Conservation (phyloP, 2,888 invertebrate species). For the Tachina lurida region DNA sequence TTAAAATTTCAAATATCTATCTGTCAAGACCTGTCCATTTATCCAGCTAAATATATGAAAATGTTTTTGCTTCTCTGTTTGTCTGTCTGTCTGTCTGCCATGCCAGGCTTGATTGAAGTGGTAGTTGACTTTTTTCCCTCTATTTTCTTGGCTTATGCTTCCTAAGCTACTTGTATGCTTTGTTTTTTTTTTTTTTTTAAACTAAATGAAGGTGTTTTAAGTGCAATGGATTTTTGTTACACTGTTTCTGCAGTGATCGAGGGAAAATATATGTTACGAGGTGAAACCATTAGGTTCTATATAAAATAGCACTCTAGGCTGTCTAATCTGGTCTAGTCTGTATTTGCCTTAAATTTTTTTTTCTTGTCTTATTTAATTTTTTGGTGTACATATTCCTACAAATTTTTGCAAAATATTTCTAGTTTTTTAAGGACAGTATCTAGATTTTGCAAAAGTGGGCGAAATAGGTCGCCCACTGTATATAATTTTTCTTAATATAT, state of each 20-base stretch:
- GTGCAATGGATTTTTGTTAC: slow-evolving; percentile 53
- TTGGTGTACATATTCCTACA: too few relatives aligned
- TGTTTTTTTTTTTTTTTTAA: slow-evolving; percentile 32
- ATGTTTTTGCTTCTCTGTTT: slow-evolving; percentile 15
- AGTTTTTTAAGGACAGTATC: too few relatives aligned
- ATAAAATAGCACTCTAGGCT: too few relatives aligned
- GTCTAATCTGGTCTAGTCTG: too few relatives aligned
- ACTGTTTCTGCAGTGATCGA: slow-evolving; percentile 40
- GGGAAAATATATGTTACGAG: not conserved
- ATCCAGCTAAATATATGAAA: slow-evolving; percentile 51
- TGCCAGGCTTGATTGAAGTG: slow-evolving; percentile 29
- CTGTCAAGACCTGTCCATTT: slow-evolving; percentile 60
- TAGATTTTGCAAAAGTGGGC: too few relatives aligned
- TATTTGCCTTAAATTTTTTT: too few relatives aligned
- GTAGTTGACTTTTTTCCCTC: slow-evolving; percentile 28
- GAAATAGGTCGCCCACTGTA: too few relatives aligned
- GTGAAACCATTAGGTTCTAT: too few relatives aligned
- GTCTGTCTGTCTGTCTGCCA: slow-evolving; percentile 5
- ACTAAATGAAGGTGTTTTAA: slow-evolving; percentile 67
- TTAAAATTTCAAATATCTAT: slow-evolving; percentile 67
- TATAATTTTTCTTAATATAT: too few relatives aligned
- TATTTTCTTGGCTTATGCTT: slow-evolving; percentile 35
- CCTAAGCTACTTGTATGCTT: slow-evolving; percentile 47
- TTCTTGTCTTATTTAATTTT: too few relatives aligned
- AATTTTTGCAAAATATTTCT: too few relatives aligned